Conservation (phyloP, 2,888 invertebrate species). For the Trisateles emortualis region DNA sequence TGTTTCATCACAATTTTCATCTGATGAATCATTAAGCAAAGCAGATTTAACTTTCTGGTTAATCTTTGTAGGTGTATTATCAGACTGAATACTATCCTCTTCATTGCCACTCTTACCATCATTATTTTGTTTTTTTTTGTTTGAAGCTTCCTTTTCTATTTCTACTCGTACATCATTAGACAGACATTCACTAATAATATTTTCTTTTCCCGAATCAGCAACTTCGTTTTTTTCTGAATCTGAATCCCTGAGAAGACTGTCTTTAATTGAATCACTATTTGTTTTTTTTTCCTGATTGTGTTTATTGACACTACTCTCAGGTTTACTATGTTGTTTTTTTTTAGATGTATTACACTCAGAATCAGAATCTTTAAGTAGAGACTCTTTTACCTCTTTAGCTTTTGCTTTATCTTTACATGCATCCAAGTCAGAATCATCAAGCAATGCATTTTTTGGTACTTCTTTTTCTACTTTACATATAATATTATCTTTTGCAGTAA, state of each 20-base stretch:
- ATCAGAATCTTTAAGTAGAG: slow-evolving; percentile 44
- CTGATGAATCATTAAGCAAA: background rate
- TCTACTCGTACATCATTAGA: background rate
- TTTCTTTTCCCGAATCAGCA: background rate
- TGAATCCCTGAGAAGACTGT: slow-evolving; percentile 30
- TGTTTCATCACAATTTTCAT: background rate
- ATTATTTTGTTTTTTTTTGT: background rate
- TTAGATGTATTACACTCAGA: slow-evolving; percentile 18
- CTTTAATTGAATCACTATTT: slow-evolving; percentile 27
- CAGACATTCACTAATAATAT: background rate
- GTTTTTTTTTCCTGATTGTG: slow-evolving; percentile 1
- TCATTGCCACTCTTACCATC: background rate
- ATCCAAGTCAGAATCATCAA: slow-evolving; percentile 56
- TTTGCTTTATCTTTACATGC: slow-evolving; percentile 20
- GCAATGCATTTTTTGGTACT: slow-evolving; percentile 16
- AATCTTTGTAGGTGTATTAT: background rate
- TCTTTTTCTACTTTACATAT: slow-evolving; percentile 53
- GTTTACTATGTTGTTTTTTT: slow-evolving; percentile 6
- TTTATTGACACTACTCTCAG: slow-evolving; percentile 1
- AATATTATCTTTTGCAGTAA: slow-evolving; percentile 54
- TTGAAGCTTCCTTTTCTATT: background rate
- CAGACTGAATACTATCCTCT: background rate
- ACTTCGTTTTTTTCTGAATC: slow-evolving; percentile 27
- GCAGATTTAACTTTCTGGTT: background rate
- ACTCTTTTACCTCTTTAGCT: slow-evolving; percentile 30